Percentiles rank a stretch among this genome's conserved stretches.
Evolutionary conservation across 2,888 invertebrate genomes (phyloP).

Genomic region (Tinea semifulvella): DNA sequence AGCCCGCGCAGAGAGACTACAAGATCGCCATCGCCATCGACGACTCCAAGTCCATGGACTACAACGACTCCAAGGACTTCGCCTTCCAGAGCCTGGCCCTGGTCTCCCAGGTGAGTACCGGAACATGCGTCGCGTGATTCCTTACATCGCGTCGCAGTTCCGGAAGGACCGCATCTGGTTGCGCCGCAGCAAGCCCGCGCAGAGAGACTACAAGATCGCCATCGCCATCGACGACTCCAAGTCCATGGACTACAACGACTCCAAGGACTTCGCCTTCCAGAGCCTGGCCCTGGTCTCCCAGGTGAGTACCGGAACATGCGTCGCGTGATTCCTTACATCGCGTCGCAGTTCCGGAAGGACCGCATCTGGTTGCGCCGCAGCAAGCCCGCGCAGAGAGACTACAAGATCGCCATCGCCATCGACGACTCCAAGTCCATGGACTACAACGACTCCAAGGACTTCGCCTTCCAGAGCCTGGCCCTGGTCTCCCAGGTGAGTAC

Average conservation of each 20-base stretch:
- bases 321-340: conserved; percentile 95
- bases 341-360: conserved; percentile 98
- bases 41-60: conserved; percentile 93
- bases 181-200: conserved; percentile 92
- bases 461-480: conserved; percentile 95
- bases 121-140: conserved; percentile 97
- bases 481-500: conserved; percentile 80
- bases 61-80: conserved; percentile 87
- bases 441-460: conserved; percentile 87
- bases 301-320: conserved; percentile 95
- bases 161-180: conserved; percentile 99
- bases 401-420: conserved; percentile 94
- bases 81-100: conserved; percentile 95
- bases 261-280: conserved; percentile 92
- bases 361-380: conserved; percentile 98
- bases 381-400: conserved; percentile 94
- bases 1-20: conserved; percentile 95
- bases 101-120: conserved; percentile 77
- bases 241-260: conserved; percentile 88
- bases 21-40: conserved; percentile 97
- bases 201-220: conserved; percentile 95
- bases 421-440: conserved; percentile 95
- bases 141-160: conserved; percentile 98
- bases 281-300: conserved; percentile 90
- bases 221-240: conserved; percentile 97